Evolutionary conservation across 2,888 invertebrate genomes (phyloP).

Genomic region (Steromphala cineraria): DNA sequence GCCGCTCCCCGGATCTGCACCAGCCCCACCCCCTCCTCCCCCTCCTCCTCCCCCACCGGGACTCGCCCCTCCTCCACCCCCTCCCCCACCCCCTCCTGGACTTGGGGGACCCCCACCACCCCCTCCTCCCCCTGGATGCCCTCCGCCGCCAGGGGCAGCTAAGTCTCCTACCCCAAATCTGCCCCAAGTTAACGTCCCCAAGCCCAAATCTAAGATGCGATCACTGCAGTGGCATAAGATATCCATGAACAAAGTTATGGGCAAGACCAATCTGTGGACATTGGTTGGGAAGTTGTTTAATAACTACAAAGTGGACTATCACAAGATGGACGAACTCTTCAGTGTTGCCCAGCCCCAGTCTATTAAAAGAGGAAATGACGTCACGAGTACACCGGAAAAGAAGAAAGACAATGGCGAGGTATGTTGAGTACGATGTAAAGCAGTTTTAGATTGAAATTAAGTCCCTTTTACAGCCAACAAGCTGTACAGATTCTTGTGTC

Average conservation of each 20-base stretch:
- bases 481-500: too few relatives aligned
- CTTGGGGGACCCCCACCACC: conserved; percentile 53
- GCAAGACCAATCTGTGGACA: conserved; percentile 95
- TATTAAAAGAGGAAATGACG: conserved; percentile 27
- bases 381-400: conserved; percentile 53
- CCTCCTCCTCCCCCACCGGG: conserved; percentile 73
- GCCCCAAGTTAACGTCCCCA: conserved; percentile 84
- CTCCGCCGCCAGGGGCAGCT: conserved; percentile 40
- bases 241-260: conserved; percentile 85
- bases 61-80: conserved; percentile 68
- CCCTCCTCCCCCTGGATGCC: conserved; percentile 38
- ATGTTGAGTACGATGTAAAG: conserved; percentile 7
- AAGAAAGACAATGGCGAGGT: conserved; percentile 70
- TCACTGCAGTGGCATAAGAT: conserved; percentile 99
- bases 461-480: too few relatives aligned
- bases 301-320: conserved; percentile 69
- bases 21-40: conserved; percentile 62
- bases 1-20: background rate
- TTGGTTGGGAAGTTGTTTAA: conserved; percentile 75
- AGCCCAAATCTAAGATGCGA: conserved; percentile 96
- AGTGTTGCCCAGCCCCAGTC: conserved; percentile 42
- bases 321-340: conserved; percentile 73
- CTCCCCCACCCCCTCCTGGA: conserved; percentile 45
- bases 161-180: conserved; percentile 56
- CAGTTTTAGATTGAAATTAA: too few relatives aligned